Evolutionary conservation across 2,113 vertebrate species (phyloP).

Genomic region (Rhegmatorhina hoffmannsi): DNA sequence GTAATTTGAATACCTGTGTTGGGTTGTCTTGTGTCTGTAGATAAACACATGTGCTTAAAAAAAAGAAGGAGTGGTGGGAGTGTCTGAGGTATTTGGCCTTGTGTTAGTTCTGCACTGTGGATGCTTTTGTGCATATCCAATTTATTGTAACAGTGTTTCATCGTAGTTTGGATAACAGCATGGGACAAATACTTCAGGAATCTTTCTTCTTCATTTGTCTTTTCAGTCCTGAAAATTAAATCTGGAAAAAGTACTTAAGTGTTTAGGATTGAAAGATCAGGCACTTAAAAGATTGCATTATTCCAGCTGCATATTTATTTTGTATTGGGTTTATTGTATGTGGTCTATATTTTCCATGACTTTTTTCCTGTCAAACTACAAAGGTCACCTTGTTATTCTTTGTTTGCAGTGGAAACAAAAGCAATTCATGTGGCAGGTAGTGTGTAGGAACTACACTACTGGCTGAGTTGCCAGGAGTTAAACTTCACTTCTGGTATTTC

Average conservation of each 20-base stretch:
- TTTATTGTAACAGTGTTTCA: not conserved
- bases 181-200: not conserved
- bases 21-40: not conserved
- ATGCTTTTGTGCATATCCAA: not conserved
- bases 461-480: not conserved
- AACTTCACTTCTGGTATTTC: not conserved
- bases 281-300: not conserved
- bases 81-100: not conserved
- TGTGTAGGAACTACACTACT: not conserved
- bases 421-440: not conserved
- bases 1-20: not conserved
- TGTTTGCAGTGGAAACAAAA: not conserved
- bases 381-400: not conserved
- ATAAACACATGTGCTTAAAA: not conserved
- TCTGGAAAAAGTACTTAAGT: not conserved
- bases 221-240: not conserved
- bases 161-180: accelerated
- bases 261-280: not conserved
- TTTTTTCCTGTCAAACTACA: not conserved
- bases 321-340: not conserved
- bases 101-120: not conserved
- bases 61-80: accelerated
- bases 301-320: not conserved
- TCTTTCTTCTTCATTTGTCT: not conserved
- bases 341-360: not conserved